These are phyloP conservation scores for Crenuchus spilurus DNA, from an alignment of 2,797 vertebrate genomes.

Conservation along the genomic window DNA sequence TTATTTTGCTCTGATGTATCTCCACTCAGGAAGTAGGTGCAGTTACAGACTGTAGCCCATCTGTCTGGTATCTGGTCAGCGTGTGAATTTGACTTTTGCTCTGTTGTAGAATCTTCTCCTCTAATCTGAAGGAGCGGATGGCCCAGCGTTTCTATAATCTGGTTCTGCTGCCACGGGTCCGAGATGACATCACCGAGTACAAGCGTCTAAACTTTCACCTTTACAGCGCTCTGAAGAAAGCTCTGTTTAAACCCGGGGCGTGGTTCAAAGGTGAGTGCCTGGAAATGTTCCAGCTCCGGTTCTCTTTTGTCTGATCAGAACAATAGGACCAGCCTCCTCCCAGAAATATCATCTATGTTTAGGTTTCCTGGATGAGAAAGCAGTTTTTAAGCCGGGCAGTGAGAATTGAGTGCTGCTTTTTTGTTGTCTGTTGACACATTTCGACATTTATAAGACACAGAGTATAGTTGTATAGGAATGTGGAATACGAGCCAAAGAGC, in stretches of 20 bases:
- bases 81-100: not conserved
- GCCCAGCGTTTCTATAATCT: conserved; percentile 97
- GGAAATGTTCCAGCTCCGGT: not conserved
- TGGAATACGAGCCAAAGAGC: too few relatives aligned
- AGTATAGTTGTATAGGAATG: too few relatives aligned
- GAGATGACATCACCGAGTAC: conserved; percentile 93
- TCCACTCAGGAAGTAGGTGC: too few relatives aligned
- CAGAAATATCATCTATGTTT: not conserved
- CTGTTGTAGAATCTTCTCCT: conserved; percentile 88
- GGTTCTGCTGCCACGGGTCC: conserved; percentile 89
- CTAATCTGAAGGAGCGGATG: conserved; percentile 95
- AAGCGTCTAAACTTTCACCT: conserved; percentile 96
- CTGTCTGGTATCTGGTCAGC: too few relatives aligned
- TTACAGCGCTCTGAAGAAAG: conserved; percentile 95
- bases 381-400: too few relatives aligned
- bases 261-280: conserved; percentile 93
- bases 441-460: too few relatives aligned
- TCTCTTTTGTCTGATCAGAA: not conserved
- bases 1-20: too few relatives aligned
- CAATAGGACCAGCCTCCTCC: not conserved
- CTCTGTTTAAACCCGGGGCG: conserved; percentile 94
- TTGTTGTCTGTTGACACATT: too few relatives aligned
- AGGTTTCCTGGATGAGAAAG: not conserved
- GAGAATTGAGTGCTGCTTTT: too few relatives aligned
- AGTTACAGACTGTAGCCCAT: too few relatives aligned